Evolutionary conservation across 2,888 invertebrate genomes (phyloP), one percentile per base, ranked within the genome.

Genomic region (Charanyca ferruginea): DNA sequence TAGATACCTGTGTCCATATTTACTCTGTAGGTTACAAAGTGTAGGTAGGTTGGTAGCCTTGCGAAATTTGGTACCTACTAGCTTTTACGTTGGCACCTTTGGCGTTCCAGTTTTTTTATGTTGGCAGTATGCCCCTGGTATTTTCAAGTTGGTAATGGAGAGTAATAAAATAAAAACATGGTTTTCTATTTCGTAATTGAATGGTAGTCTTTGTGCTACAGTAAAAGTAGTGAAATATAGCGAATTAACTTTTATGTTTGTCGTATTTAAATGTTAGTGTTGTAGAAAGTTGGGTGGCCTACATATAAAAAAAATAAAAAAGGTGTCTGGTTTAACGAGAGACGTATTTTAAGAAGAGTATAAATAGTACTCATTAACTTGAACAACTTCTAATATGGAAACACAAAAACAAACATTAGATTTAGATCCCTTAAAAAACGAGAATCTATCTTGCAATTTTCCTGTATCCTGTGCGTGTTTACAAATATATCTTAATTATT

Each of bases 1-100:
- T 55, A 83, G 70, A 23, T 69, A 69, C 58, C 52, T 79, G 66
- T 66, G 53, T 23, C 60, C 45, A 65, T 75, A 55, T 80, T 73
- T 70, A 67, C 44, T 55, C 52, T 62, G 64, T 71, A 62, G 66
- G 60, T 49, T 69, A 44, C 18, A 59, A 23, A 23, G 42, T 58
- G 9, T 73, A 52, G 51, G 57, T 63, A 59, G 18, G 74, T 73
- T 74, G 60, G 73, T 11, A 73, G 59, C 49, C 66, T 66, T 72
- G 65, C 20, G 38, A 41, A 64, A 61, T 22, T 49, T 48, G 28
- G 16, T 41, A 23, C n/a, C n/a, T n/a, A n/a, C 55, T 52, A 32
- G 57, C 18, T 69, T 52, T 62, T 16, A 70, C 3, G 62, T 69
- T 69, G 62, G 69, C 62, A 68, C 51, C 20, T 28, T 45, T 70